Evolutionary conservation across 1,140 invertebrate genomes (phyloP).

Genomic region (Notospermus geniculatus): DNA sequence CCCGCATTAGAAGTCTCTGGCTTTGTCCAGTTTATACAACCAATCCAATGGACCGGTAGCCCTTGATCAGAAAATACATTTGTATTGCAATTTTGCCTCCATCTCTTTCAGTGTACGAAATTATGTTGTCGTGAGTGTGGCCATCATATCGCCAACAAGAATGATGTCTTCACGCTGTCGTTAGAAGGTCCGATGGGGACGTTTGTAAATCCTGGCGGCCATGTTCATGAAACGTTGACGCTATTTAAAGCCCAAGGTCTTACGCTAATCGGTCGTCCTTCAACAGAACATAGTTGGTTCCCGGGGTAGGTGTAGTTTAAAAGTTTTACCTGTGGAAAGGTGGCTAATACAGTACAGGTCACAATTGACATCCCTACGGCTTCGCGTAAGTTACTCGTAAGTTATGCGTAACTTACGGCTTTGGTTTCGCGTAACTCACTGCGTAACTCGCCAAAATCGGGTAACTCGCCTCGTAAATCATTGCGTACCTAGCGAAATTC

Average conservation of each 20-base stretch:
- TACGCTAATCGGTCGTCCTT: slow-evolving; percentile 61
- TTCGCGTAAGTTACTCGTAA: too few species aligned
- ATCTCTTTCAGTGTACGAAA: slow-evolving; percentile 60
- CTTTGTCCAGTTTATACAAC: too few species aligned
- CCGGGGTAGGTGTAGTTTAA: slow-evolving; percentile 65
- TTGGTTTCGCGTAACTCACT: too few species aligned
- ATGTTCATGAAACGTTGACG: slow-evolving; percentile 80
- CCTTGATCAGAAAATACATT: too few species aligned
- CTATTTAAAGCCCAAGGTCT: slow-evolving; percentile 66
- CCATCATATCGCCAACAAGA: slow-evolving; percentile 64
- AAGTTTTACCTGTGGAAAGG: not conserved
- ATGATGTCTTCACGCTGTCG: slow-evolving; percentile 78
- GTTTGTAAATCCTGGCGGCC: slow-evolving; percentile 77
- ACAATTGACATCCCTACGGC: too few species aligned
- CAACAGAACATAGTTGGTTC: slow-evolving; percentile 78
- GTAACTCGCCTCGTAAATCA: too few species aligned
- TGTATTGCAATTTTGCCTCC: slow-evolving; percentile 16
- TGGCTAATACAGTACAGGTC: too few species aligned
- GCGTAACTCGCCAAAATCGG: too few species aligned
- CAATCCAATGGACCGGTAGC: too few species aligned
- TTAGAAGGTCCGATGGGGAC: slow-evolving; percentile 75
- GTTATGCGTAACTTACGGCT: too few species aligned
- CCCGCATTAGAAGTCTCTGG: too few species aligned
- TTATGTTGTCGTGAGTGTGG: slow-evolving; percentile 69
- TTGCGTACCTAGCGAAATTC: too few species aligned